Conservation (phyloP, 1,140 invertebrate species). For the Drosophila fuyamai region DNA sequence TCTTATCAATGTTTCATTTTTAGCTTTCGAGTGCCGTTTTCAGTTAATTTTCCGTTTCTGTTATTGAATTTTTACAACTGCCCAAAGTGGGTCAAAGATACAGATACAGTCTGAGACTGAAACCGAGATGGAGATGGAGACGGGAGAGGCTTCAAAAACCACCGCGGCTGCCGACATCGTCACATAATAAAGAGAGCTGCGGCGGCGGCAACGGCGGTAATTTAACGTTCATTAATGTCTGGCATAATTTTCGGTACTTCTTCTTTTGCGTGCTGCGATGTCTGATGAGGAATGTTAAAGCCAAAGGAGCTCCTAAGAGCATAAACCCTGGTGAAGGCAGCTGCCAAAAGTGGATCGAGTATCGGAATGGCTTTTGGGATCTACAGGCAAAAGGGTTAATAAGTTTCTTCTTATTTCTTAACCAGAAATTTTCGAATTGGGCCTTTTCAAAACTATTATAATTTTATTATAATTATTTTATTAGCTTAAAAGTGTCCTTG, state of each 20-base stretch:
- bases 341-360: slow-evolving; percentile 64
- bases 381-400: slow-evolving; percentile 5
- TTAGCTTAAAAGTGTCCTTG: not conserved
- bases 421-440: slow-evolving; percentile 5
- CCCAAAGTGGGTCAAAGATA: slow-evolving; percentile 63
- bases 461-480: slow-evolving; percentile 23
- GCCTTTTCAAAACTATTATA: slow-evolving; percentile 15
- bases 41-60: slow-evolving; percentile 79
- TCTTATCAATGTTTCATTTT: slow-evolving; percentile 69
- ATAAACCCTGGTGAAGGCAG: slow-evolving; percentile 16
- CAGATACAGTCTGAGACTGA: slow-evolving; percentile 47
- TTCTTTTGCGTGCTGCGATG: slow-evolving; percentile 30
- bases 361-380: not conserved
- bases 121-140: not conserved
- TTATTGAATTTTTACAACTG: slow-evolving; percentile 81
- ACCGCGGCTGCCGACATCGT: slow-evolving; percentile 26
- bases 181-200: slow-evolving; percentile 60
- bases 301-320: slow-evolving; percentile 21
- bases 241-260: slow-evolving; percentile 62
- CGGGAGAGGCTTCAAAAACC: slow-evolving; percentile 15
- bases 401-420: slow-evolving; percentile 5
- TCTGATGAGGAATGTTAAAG: slow-evolving; percentile 30
- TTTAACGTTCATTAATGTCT: slow-evolving; percentile 62
- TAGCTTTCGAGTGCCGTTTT: slow-evolving; percentile 72
- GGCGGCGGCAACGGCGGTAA: slow-evolving; percentile 34